Conservation (phyloP, 2,113 vertebrate genomes). For the Taurulus bubalis region DNA sequence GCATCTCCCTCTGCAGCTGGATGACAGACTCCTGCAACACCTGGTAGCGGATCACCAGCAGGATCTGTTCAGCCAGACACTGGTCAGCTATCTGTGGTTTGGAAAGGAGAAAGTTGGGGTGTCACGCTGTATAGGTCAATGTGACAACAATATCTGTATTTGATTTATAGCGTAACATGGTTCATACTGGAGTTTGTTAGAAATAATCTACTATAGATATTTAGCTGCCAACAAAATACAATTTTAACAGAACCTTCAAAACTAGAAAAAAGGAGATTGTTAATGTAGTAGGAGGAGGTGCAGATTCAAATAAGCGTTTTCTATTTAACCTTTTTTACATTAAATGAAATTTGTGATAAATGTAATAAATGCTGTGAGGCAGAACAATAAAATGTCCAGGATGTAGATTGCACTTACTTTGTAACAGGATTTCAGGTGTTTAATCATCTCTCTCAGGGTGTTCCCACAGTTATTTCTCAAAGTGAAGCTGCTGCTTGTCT, state of each 20-base stretch:
- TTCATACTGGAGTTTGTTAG: too few relatives aligned
- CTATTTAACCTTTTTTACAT: background rate
- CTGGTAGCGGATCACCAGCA: conserved; percentile 84
- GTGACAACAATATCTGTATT: too few relatives aligned
- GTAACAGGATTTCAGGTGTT: conserved; percentile 68
- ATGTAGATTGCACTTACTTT: too few relatives aligned
- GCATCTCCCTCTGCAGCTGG: conserved; percentile 80
- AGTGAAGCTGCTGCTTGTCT: fast-evolving
- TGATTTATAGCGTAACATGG: too few relatives aligned
- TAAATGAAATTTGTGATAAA: background rate
- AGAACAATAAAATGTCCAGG: background rate
- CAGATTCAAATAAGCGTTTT: background rate
- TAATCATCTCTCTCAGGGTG: conserved; percentile 65
- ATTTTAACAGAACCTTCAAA: too few relatives aligned
- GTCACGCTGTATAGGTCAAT: background rate
- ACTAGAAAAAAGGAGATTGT: background rate
- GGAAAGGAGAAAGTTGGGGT: background rate
- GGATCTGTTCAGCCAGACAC: conserved; percentile 87
- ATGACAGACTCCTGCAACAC: conserved; percentile 76
- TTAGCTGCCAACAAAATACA: too few relatives aligned
- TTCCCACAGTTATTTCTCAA: background rate
- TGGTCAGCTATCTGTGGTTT: conserved; percentile 80
- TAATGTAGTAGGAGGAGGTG: background rate
- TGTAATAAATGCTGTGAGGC: background rate
- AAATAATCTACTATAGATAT: too few relatives aligned